Evolutionary conservation across 2,888 invertebrate species (phyloP).

Genomic region (Bombylius major): DNA sequence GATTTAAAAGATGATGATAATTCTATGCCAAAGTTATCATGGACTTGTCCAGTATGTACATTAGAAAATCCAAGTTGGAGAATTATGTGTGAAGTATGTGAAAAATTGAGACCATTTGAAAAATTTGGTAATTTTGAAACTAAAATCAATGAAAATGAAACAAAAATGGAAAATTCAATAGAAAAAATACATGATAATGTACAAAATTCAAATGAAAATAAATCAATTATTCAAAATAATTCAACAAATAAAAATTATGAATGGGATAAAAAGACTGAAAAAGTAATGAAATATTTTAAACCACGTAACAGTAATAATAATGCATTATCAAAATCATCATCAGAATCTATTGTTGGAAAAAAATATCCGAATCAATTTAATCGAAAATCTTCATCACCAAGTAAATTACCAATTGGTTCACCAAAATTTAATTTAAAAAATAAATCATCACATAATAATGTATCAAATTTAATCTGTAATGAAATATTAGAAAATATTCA

Average conservation of each 20-base stretch:
- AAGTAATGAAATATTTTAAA: slow-evolving; percentile 21
- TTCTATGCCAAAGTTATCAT: slow-evolving; percentile 21
- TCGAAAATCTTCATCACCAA: slow-evolving; percentile 9
- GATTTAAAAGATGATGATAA: neutral
- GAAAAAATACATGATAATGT: neutral
- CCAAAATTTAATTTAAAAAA: neutral
- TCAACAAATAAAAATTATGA: slow-evolving; percentile 6
- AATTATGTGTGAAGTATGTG: slow-evolving; percentile 50
- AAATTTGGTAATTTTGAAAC: slow-evolving; percentile 5
- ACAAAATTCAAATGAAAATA: too few relatives aligned
- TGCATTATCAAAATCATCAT: slow-evolving; percentile 14
- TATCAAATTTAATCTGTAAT: neutral
- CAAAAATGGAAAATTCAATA: neutral
- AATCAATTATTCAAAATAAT: neutral
- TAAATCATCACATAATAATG: neutral
- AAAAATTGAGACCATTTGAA: slow-evolving; percentile 38
- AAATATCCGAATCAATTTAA: neutral
- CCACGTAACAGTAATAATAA: slow-evolving; percentile 7
- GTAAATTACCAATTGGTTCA: slow-evolving; percentile 9
- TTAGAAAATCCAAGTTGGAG: slow-evolving; percentile 47
- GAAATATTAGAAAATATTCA: neutral
- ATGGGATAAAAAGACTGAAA: slow-evolving; percentile 20
- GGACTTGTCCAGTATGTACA: slow-evolving; percentile 50
- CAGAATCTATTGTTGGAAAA: slow-evolving; percentile 13
- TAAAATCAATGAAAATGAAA: neutral